phyloP scores from a whole-genome alignment of 2,797 vertebrate species.

The Hoplostethus mediterraneus region DNA sequence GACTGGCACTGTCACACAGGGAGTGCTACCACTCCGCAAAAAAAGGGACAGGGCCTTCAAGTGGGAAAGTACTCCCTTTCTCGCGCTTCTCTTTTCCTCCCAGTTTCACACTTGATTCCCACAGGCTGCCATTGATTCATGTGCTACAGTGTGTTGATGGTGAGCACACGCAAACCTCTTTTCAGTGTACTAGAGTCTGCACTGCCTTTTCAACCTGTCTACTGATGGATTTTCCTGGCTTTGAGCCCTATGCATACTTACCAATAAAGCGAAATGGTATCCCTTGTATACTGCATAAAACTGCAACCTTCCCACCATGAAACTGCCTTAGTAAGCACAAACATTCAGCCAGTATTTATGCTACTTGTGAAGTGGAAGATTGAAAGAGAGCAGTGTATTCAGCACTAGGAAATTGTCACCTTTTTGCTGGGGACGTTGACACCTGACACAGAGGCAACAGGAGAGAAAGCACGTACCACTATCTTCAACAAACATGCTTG shows the following conservation, averaged over 20 bases:
- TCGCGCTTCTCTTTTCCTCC: conserved; percentile 48
- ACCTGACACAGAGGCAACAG: neutral
- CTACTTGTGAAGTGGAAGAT: conserved; percentile 14
- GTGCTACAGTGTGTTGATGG: conserved; percentile 68
- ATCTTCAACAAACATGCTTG: conserved; percentile 35
- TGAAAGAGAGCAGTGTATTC: conserved; percentile 45
- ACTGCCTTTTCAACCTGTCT: conserved; percentile 69
- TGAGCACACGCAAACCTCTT: conserved; percentile 67
- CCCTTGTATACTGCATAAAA: conserved; percentile 54
- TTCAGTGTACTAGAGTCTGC: conserved; percentile 54
- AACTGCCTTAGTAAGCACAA: conserved; percentile 46
- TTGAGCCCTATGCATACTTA: conserved; percentile 49
- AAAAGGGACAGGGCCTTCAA: conserved; percentile 71
- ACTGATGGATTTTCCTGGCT: conserved; percentile 67
- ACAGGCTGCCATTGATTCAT: conserved; percentile 75
- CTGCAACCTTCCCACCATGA: conserved; percentile 44
- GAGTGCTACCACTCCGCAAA: conserved; percentile 67
- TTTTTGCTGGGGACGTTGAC: conserved; percentile 4
- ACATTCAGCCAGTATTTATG: conserved; percentile 45
- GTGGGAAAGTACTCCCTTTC: conserved; percentile 53
- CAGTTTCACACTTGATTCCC: conserved; percentile 76
- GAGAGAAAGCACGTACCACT: conserved; percentile 10
- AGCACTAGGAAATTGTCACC: conserved; percentile 5
- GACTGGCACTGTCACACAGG: conserved; percentile 65
- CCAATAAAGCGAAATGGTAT: conserved; percentile 65